A percentile compares a stretch with the other conserved stretches of the same genome.
These are phyloP conservation scores for Stegodyphus dumicola DNA, from an alignment of 1,140 invertebrate genomes.

Conservation along the genomic window DNA sequence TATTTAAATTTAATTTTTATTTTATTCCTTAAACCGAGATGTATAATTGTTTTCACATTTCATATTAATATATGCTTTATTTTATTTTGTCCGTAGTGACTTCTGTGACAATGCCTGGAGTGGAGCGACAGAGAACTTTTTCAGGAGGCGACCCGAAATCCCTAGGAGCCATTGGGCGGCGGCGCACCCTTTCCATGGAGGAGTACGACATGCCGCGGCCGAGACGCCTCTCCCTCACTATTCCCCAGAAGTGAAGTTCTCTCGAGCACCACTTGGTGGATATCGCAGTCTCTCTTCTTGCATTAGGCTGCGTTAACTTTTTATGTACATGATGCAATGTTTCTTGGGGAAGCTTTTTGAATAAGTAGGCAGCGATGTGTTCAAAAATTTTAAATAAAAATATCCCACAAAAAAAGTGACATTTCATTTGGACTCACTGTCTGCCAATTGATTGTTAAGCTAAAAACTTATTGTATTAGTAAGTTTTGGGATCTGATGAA, in stretches of 20 bases:
- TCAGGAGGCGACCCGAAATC: conserved; percentile 61
- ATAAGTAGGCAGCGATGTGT: conserved; percentile 37
- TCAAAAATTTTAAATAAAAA: not conserved
- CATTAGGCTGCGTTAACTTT: not conserved
- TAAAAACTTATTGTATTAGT: conserved; percentile 16
- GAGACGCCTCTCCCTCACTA: conserved; percentile 63
- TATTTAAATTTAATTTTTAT: no score
- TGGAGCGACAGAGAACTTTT: conserved; percentile 64
- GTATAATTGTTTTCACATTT: no score
- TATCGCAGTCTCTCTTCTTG: not conserved
- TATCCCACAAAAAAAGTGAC: not conserved
- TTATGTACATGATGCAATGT: conserved; percentile 19
- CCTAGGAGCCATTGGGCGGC: conserved; percentile 64
- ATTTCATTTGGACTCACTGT: conserved; percentile 2
- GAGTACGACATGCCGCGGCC: conserved; percentile 65
- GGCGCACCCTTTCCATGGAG: conserved; percentile 66
- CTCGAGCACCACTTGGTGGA: not conserved
- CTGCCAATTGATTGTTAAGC: conserved; percentile 29
- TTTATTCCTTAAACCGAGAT: no score
- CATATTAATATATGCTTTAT: not conserved
- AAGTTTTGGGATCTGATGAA: conserved; percentile 45
- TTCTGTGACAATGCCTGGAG: conserved; percentile 64
- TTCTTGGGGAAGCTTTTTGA: conserved; percentile 46
- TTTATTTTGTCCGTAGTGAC: conserved; percentile 59
- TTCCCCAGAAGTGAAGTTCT: conserved; percentile 57